Percentiles rank a stretch among this genome's conserved stretches.
Evolutionary conservation across 2,888 invertebrate species (phyloP).

Genomic region (Synanthedon andrenaeformis): DNA sequence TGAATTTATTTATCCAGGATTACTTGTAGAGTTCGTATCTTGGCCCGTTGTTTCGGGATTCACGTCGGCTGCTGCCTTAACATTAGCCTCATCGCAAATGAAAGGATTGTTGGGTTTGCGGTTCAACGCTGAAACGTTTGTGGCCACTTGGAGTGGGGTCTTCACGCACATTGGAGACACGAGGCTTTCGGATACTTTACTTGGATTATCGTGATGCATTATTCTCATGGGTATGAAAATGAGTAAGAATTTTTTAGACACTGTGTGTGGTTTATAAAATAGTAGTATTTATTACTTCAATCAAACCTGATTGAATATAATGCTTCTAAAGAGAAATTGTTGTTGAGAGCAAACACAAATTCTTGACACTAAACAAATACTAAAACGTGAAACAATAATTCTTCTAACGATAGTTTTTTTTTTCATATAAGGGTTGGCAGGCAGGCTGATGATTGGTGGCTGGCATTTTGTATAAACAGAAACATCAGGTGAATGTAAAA

Average conservation of each 20-base stretch:
- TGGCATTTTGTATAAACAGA: no score
- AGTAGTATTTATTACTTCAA: no score
- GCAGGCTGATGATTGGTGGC: no score
- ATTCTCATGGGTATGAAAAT: constrained; percentile 74
- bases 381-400: no score
- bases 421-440: no score
- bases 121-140: constrained; percentile 73
- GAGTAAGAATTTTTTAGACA: constrained; percentile 21
- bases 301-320: no score
- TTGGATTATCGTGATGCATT: constrained; percentile 73
- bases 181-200: constrained; percentile 69
- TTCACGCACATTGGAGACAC: constrained; percentile 64
- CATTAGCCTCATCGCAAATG: constrained; percentile 81
- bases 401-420: no score
- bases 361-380: no score
- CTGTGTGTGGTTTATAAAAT: no score
- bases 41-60: constrained; percentile 81
- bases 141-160: constrained; percentile 71
- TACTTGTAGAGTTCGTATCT: constrained; percentile 80
- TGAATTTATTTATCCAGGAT: constrained; percentile 54
- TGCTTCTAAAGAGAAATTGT: no score
- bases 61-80: constrained; percentile 81
- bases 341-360: no score
- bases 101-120: constrained; percentile 74
- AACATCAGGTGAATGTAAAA: no score